Conservation (phyloP, 2,888 invertebrate species). For the Monopis laevigella region DNA sequence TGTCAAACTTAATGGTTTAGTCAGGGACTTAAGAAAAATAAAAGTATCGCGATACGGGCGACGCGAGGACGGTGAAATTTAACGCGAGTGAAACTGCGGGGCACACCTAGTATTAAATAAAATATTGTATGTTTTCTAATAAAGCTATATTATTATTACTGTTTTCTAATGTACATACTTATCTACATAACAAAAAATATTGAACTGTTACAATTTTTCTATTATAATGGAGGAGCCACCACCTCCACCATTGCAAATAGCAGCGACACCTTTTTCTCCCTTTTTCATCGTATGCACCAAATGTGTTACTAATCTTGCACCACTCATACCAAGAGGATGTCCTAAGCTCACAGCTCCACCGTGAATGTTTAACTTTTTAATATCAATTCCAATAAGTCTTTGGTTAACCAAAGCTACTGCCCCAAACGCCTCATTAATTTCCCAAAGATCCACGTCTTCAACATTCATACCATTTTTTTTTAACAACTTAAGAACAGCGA, state of each 20-base stretch:
- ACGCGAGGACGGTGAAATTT: no score
- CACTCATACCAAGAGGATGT: conserved; percentile 99
- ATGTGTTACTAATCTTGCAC: conserved; percentile 92
- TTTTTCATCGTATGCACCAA: conserved; percentile 88
- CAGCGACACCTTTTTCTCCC: conserved; percentile 95
- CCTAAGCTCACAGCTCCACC: conserved; percentile 99
- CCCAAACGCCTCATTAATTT: conserved; percentile 98
- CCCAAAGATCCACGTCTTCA: conserved; percentile 93
- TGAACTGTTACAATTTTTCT: conserved; percentile 87
- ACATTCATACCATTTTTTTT: conserved; percentile 83
- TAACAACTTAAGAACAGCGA: conserved; percentile 89
- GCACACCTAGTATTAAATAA: no score
- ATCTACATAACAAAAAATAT: no score
- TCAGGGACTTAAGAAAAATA: no score
- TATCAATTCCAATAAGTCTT: conserved; percentile 86
- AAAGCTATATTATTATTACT: no score
- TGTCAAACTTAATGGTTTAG: no score
- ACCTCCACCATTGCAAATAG: conserved; percentile 99
- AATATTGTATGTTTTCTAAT: no score
- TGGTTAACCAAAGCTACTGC: conserved; percentile 94
- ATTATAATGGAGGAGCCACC: conserved; percentile 96
- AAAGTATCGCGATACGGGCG: no score
- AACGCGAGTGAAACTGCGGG: no score
- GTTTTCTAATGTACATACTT: no score
- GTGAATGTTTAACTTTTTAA: conserved; percentile 89